A percentile compares a stretch with the other conserved stretches of the same genome.
Evolutionary conservation across 2,888 invertebrate genomes (phyloP).

Genomic region (Reticulitermes lucifugus): DNA sequence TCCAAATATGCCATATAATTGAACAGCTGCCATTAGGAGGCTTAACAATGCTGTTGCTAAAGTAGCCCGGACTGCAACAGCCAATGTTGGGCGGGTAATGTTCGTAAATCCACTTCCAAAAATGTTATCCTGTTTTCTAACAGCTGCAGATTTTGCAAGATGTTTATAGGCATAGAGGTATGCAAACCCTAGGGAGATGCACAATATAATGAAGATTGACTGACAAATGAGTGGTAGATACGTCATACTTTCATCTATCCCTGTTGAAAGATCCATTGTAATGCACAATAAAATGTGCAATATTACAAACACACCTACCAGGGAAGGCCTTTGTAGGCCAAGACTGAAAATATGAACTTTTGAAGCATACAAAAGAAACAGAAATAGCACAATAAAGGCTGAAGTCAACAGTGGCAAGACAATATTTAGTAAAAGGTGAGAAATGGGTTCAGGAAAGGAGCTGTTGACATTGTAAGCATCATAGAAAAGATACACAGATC

Average conservation of each 20-base stretch:
- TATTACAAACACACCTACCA: constrained; percentile 82
- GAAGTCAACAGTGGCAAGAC: constrained; percentile 89
- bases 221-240: constrained; percentile 83
- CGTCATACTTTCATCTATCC: constrained; percentile 66
- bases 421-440: constrained; percentile 85
- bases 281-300: constrained; percentile 85
- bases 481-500: constrained; percentile 89
- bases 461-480: constrained; percentile 92
- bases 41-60: constrained; percentile 88
- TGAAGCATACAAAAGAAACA: constrained; percentile 88
- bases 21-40: constrained; percentile 83
- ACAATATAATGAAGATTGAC: constrained; percentile 87
- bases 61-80: constrained; percentile 90
- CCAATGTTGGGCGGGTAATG: constrained; percentile 65
- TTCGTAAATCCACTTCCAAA: constrained; percentile 64
- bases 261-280: constrained; percentile 76
- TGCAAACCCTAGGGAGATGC: constrained; percentile 84
- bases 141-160: constrained; percentile 77
- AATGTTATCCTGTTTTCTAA: constrained; percentile 62
- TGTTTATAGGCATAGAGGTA: constrained; percentile 88
- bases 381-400: constrained; percentile 88
- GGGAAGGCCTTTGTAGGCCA: constrained; percentile 78
- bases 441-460: constrained; percentile 80
- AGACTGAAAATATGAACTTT: constrained; percentile 61
- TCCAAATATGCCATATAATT: constrained; percentile 83